Conservation (phyloP, 2,888 invertebrate genomes). For the Therioaphis trifolii region DNA sequence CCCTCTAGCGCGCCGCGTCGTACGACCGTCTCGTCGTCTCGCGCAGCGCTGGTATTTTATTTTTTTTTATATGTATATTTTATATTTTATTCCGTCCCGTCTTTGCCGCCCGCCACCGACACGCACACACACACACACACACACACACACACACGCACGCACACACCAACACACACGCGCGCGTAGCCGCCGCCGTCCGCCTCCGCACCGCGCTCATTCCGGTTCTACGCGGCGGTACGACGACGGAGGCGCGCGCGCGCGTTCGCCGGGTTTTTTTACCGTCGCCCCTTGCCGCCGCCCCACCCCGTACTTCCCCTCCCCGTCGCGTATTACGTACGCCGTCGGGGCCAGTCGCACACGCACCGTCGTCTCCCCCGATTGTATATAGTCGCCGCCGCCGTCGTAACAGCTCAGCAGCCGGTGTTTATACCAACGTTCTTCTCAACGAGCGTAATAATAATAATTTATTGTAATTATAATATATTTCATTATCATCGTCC, state of each 20-base stretch:
- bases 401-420: background rate
- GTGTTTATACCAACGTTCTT: conserved; percentile 40
- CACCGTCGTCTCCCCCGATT: conserved; percentile 57
- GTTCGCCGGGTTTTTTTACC: conserved; percentile 53
- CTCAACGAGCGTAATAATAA: conserved; percentile 20
- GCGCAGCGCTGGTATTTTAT: conserved; percentile 54
- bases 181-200: background rate
- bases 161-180: background rate
- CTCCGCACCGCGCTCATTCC: conserved; percentile 46
- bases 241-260: conserved; percentile 40
- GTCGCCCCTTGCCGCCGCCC: conserved; percentile 35
- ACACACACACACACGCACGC: conserved; percentile 8
- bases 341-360: conserved; percentile 57
- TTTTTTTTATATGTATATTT: conserved; percentile 22
- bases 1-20: conserved; percentile 55
- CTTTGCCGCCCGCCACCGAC: conserved; percentile 44
- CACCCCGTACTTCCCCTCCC: background rate
- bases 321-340: conserved; percentile 43
- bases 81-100: conserved; percentile 37
- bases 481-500: background rate
- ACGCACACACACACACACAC: background rate
- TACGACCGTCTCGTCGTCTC: conserved; percentile 60
- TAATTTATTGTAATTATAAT: too few relatives aligned
- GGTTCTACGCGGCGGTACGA: conserved; percentile 1
- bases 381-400: conserved; percentile 16